Conservation (phyloP, 1,140 invertebrate genomes). For the Stegodyphus dumicola region DNA sequence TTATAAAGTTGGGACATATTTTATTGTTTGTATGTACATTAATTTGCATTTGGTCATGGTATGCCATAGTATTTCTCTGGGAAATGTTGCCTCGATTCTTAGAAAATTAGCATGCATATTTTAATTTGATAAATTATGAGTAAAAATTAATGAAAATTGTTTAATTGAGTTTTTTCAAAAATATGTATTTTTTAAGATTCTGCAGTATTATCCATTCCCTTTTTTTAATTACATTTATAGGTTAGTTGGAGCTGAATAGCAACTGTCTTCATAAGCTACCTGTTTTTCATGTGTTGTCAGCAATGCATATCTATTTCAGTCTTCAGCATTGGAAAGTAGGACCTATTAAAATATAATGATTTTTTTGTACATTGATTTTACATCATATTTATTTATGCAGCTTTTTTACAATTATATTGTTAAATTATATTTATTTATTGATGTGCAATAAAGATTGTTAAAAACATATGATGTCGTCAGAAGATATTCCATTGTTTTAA, state of each 20-base stretch:
- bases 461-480: no score
- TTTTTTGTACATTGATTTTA: constrained; percentile 56
- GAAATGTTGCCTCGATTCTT: no score
- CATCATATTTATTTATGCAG: constrained; percentile 50
- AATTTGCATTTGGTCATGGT: no score
- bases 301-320: not conserved
- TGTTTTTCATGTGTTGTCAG: not conserved
- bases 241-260: constrained; percentile 13
- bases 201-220: not conserved
- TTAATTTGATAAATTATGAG: no score
- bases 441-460: constrained; percentile 45
- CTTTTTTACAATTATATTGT: constrained; percentile 54
- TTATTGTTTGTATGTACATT: no score
- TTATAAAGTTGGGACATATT: no score
- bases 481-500: no score
- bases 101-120: no score
- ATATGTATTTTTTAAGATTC: not conserved
- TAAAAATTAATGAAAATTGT: not conserved
- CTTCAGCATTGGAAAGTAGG: constrained; percentile 28
- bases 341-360: constrained; percentile 9
- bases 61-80: no score
- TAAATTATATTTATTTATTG: constrained; percentile 61
- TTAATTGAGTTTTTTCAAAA: not conserved
- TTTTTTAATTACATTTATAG: no score
- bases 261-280: not conserved